Conservation (phyloP, 1,140 invertebrate genomes). For the Pararge aegeria region DNA sequence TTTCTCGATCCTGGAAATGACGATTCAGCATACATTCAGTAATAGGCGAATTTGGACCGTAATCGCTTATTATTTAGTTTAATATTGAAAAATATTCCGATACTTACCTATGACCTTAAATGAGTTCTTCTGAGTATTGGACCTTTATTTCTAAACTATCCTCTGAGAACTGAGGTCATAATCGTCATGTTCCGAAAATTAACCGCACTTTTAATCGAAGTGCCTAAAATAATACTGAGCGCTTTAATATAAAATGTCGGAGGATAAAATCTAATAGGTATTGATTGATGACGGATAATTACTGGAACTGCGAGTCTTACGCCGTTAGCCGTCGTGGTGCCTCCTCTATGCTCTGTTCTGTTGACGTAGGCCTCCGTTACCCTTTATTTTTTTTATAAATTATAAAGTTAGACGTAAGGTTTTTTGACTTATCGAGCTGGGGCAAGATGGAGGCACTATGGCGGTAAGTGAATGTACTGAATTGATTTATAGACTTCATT, state of each 20-base stretch:
- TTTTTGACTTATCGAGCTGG: constrained; percentile 23
- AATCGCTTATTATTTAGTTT: too few relatives aligned
- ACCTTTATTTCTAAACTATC: not conserved
- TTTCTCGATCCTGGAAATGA: too few relatives aligned
- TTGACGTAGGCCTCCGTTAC: constrained; percentile 56
- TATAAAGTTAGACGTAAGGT: constrained; percentile 11
- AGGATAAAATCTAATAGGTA: constrained; percentile 39
- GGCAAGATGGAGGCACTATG: constrained; percentile 31
- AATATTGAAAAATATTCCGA: too few relatives aligned
- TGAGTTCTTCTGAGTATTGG: not conserved
- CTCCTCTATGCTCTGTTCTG: constrained; percentile 76
- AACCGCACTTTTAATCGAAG: too few relatives aligned
- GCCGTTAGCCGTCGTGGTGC: constrained; percentile 69
- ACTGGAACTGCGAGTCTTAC: constrained; percentile 56
- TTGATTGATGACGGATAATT: constrained; percentile 78
- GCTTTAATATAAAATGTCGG: constrained; percentile 37
- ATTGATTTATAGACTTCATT: constrained; percentile 7
- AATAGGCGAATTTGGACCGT: too few relatives aligned
- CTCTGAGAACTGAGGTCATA: not conserved
- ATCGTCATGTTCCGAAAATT: too few relatives aligned
- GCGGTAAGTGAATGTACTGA: constrained; percentile 27
- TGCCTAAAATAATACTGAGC: too few relatives aligned
- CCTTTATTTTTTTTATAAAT: constrained; percentile 25
- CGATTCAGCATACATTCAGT: too few relatives aligned
- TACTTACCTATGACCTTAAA: too few relatives aligned